Base-by-base conservation (phyloP, 1,140 invertebrate species). In the Phocides pigmalion region DNA sequence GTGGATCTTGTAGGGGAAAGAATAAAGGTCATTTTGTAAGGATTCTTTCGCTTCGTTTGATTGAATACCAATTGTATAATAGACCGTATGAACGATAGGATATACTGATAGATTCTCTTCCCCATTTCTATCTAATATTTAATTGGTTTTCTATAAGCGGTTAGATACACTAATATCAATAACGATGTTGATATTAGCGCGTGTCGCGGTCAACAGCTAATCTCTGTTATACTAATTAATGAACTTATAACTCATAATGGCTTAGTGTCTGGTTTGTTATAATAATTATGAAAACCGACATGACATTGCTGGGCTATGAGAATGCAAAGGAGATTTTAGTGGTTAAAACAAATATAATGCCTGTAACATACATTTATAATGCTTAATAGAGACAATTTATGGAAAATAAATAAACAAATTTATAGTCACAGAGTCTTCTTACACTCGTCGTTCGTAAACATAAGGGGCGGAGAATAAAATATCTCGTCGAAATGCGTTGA, bases 191-290 rank as follows among this genome's bases (percentile, higher is more conserved):
- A 50, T 32, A 50, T 32, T 12, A 44, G 16, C 15, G 14, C 14
- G n/a, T 32, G 20, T 50, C 20, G 25, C n/a, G 47, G 47, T 28
- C 22, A 32, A 11, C 14, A 16, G 25, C 25, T 50, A 32, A 25
- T 32, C 16, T 0, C 47, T 32, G n/a, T 17, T 20, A 44, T n/a
- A 50, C 47, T 50, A 50, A 50, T 50, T 49, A 32, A 28, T 49
- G 12, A 22, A 49, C 46, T 22, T 2, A 49, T 49, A 25, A 49
- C 25, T 35, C 49, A 51, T 51, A 32, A n/a, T 35, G 28, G 25
- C 12, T 28, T 50, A 50, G 32, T 11, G 22, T 9, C 49, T 11
- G 35, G 14, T 51, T 51, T 28, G 25, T 28, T 8, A 8, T 28
- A 28, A 28, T 8, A 28, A 28, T 28, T 28, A 8, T 8, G 25